Evolutionary conservation across 2,113 vertebrate genomes (phyloP), one percentile per base, ranked within the genome.

Genomic region (Chaetorhynchus papuensis): DNA sequence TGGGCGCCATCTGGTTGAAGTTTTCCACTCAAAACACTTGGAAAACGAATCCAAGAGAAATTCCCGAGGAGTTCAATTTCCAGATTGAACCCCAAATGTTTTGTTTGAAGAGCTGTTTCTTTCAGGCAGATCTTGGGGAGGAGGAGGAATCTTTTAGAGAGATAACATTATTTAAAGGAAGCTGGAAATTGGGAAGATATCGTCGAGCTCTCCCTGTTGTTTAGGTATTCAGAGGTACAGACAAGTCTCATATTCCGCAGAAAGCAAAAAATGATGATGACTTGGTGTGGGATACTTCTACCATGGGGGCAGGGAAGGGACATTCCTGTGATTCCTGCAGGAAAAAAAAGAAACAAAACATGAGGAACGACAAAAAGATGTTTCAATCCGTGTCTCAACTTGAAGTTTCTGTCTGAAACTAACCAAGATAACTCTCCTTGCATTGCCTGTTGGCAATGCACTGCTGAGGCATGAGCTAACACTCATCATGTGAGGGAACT

Each of bases 1-100:
- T 6, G 44, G 90, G 90, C 37, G n/a, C 92, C 95, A 95, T 70
- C 89, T 90, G 94, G 45, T 86, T 89, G 85, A 64, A 54, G 83
- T 64, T 86, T 81, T 59, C 35, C 23, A 0, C 64, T 79, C 1
- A 2, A 79, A 95, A 69, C 44, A 5, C 30, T 69, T 7, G 27
- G 71, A 80, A 87, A 76, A 44, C 0, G 1, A 79, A 65, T 50
- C 39, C 41, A 10, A 89, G 74, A 69, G 65, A 71, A 89, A 82
- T 57, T 87, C 71, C 89, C 2, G 1, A 8, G 37, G 41, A 76
- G 6, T 14, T 49, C 23, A 49, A 3, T 22, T 35, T n/a, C 35
- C 60, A 26, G 44, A 30, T 0, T 14, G 84, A 64, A 45, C 31
- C 27, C 37, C 26, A 60, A 87, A 64, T 4, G 14, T 16, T 76